Base-by-base conservation (phyloP, 2,113 vertebrate species). In the Salvelinus fontinalis region DNA sequence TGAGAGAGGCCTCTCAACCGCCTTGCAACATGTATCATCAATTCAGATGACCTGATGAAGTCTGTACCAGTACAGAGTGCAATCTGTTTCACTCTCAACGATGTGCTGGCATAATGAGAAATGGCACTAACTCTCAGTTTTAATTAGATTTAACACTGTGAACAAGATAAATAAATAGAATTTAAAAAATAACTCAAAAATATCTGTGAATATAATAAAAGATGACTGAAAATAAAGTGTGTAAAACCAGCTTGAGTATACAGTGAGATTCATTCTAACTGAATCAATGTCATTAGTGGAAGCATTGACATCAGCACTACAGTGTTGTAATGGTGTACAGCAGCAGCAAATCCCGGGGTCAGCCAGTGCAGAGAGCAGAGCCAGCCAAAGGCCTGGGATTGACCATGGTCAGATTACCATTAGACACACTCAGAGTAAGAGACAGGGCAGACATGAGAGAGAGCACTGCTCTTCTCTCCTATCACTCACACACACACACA, bases 31-130 rank as follows among this genome's bases (percentile, higher is more conserved):
- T 88, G 89, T 89, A 93, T 92, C 90, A 91, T 92, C 88, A 89
- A 90, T 91, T 93, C 90, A 88, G 79, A 89, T 83, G 90, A 91
- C 89, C 91, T 85, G 90, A 91, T 90, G 90, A 91, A 89, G 90
- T 88, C 85, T 88, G 81, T 81, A 82, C 82, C 87, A 62, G n/a
- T n/a, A n/a, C n/a, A 89, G 87, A 83, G 73, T 24, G 79, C 88
- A 62, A 87, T 88, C 88, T 91, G 88, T 86, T 89, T 85, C 72
- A 0, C 79, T 27, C 57, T 80, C 83, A 82, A 81, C 73, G 81
- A 84, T 82, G 83, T 86, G 81, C 79, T 18, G 80, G 68, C 62
- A 57, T 7, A 20, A 44, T 44, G 39, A 44, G 39, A 44, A 44
- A 44, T 11, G 39, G 9, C 65, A 67, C 26, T 67, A 1, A 57